Conservation (phyloP, 2,113 vertebrate genomes). For the Myocastor coypus region DNA sequence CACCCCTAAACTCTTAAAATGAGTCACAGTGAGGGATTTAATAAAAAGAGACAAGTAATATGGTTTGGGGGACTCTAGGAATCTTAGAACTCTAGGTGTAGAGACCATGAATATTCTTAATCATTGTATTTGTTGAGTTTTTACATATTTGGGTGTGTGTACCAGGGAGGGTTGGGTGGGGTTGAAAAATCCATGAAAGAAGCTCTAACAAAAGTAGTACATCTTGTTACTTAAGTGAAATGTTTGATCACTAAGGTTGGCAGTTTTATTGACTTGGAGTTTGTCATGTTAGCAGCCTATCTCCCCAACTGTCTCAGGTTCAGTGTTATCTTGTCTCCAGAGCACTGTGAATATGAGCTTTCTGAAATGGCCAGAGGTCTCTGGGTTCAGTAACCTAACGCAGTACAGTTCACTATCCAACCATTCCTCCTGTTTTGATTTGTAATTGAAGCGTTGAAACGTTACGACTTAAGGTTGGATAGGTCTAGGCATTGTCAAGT, state of each 20-base stretch:
- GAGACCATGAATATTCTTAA: background rate
- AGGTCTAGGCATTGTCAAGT: background rate
- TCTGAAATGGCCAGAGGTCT: background rate
- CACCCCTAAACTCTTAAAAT: background rate
- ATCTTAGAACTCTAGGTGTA: background rate
- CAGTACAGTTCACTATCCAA: background rate
- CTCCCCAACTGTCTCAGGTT: background rate
- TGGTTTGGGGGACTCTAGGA: background rate
- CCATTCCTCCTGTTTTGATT: background rate
- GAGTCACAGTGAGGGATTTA: background rate
- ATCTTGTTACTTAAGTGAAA: background rate
- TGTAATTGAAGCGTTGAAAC: background rate
- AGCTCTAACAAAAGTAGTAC: background rate
- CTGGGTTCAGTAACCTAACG: background rate
- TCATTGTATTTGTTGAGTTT: background rate
- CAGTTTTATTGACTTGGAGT: background rate
- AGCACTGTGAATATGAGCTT: background rate
- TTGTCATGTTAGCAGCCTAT: background rate
- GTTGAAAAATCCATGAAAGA: background rate
- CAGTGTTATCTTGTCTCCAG: background rate
- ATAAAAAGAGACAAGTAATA: background rate
- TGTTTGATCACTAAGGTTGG: background rate
- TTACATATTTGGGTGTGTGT: background rate
- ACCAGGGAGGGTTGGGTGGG: too few relatives aligned
- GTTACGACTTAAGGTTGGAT: background rate